Conservation (phyloP, 35 echinoderm and acorn worm species). For the Lytechinus variegatus region DNA sequence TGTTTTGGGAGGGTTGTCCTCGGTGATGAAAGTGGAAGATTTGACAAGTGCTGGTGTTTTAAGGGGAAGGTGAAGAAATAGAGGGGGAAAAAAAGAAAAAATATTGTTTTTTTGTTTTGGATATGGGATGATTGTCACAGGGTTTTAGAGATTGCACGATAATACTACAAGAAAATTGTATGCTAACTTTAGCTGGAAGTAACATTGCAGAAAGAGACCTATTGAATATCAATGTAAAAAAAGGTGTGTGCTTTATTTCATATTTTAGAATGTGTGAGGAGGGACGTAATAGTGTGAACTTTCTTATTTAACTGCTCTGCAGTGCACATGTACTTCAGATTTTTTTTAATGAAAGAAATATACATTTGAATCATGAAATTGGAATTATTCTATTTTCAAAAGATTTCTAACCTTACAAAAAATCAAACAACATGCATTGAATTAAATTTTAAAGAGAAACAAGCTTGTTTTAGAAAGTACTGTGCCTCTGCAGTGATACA, state of each 20-base stretch:
- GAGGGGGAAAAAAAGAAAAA: background rate
- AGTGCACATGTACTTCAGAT: background rate
- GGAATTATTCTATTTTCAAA: no score
- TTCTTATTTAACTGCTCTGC: background rate
- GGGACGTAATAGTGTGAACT: no score
- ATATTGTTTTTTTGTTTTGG: background rate
- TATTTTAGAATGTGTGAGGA: background rate
- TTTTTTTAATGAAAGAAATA: no score
- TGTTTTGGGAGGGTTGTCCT: slow-evolving; percentile 25
- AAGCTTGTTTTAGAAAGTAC: no score
- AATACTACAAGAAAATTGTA: background rate
- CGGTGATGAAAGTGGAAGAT: slow-evolving; percentile 17
- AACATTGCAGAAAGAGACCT: background rate
- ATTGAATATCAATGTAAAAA: background rate
- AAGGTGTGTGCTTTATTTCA: background rate
- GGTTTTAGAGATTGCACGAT: background rate
- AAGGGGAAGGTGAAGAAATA: background rate
- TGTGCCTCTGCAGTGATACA: no score
- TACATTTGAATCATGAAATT: no score
- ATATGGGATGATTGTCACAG: background rate
- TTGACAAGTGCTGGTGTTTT: background rate
- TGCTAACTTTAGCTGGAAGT: background rate
- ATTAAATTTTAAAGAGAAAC: no score
- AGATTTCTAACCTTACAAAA: no score
- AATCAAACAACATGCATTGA: no score